Base-by-base conservation (phyloP, 2,888 invertebrate genomes). In the Lycophotia porphyrea region DNA sequence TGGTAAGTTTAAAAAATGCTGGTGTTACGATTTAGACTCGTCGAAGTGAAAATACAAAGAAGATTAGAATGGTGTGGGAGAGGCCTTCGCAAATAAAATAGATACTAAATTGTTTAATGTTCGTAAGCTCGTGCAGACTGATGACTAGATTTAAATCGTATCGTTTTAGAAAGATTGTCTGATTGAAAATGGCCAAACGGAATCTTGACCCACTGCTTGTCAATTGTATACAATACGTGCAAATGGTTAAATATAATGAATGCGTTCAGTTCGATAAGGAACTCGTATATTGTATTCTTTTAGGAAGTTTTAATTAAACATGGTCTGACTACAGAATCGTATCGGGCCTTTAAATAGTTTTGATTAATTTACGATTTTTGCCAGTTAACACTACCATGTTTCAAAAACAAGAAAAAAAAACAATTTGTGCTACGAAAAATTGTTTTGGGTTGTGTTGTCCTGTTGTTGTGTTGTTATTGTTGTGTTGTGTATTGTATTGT, bases 341-440 rank as follows among this genome's bases (percentile, higher is more conserved):
- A 27, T 34, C 15, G 7, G 52, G 5, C 7, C 21, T 58, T 60
- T 60, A 2, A 18, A 74, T 15, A 5, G 44, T 11, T 36, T 67
- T 18, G 18, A 52, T 77, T 64, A 34, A 52, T 66, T 49, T 66
- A 78, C 27, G 24, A 5, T 49, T 18, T 42, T 47, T 21, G 0
- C 75, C n/a, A 74, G 15, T 21, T 63, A 31, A 21, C 15, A 15
- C n/a, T 31, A 31, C 9, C 27, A 47, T 21, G 9, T n/a, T n/a
- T n/a, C n/a, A n/a, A n/a, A n/a, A n/a, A n/a, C n/a, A n/a, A n/a
- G n/a, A n/a, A n/a, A n/a, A n/a, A n/a, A n/a, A n/a, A n/a, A n/a
- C n/a, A n/a, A n/a, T n/a, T n/a, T n/a, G n/a, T n/a, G n/a, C n/a
- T n/a, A n/a, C n/a, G n/a, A n/a, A n/a, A n/a, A n/a, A n/a, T n/a